Percentiles rank a stretch among this genome's conserved stretches.
Evolutionary conservation across 2,113 vertebrate genomes (phyloP).

Genomic region (Aptenodytes patagonicus): DNA sequence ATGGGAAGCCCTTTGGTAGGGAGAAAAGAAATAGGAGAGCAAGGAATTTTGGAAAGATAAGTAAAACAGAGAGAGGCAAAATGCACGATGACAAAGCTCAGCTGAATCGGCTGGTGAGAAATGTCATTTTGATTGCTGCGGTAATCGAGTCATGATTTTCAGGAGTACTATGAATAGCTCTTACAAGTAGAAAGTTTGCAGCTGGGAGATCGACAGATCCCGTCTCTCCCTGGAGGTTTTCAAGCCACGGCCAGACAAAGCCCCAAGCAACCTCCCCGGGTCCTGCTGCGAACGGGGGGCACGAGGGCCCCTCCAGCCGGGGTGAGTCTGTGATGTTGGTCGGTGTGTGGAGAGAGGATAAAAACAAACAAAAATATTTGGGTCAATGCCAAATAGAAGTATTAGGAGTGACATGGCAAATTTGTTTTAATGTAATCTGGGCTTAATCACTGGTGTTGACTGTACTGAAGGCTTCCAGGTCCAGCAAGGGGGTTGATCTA

Average conservation of each 20-base stretch:
- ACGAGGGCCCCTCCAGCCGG: background rate
- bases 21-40: background rate
- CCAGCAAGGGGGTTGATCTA: background rate
- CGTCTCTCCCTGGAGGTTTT: background rate
- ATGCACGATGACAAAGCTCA: background rate
- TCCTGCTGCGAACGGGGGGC: background rate
- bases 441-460: background rate
- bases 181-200: background rate
- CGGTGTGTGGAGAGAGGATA: background rate
- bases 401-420: background rate
- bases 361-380: background rate
- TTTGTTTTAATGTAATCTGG: conserved; percentile 6
- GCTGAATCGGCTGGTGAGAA: background rate
- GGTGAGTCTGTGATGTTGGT: background rate
- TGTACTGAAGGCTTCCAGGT: background rate
- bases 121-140: background rate
- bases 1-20: background rate
- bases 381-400: background rate
- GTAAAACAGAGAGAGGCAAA: background rate
- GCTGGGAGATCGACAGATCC: background rate
- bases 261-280: background rate
- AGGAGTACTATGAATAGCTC: background rate
- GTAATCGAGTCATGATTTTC: background rate
- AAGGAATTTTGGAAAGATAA: background rate
- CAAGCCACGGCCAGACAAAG: accelerated